Evolutionary conservation across 2,113 vertebrate genomes (phyloP).

Genomic region (Eublepharis macularius): DNA sequence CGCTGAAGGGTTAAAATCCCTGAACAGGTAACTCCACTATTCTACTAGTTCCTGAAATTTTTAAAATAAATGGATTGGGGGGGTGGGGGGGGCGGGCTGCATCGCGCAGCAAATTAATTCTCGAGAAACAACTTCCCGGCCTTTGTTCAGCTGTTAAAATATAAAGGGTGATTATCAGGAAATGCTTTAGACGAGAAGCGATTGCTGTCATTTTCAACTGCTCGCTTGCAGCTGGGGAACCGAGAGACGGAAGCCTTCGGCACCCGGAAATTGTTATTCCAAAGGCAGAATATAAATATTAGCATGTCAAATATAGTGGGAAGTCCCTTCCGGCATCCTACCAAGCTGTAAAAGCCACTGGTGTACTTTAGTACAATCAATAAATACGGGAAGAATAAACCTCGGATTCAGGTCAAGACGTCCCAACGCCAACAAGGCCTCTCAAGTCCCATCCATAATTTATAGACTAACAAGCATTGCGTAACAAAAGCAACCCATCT

Average conservation of each 20-base stretch:
- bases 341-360: not conserved
- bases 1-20: too few relatives aligned
- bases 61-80: too few relatives aligned
- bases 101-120: not conserved
- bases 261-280: not conserved
- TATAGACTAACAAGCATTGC: not conserved
- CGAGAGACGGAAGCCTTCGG: not conserved
- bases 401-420: not conserved
- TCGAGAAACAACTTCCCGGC: not conserved
- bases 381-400: not conserved
- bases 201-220: not conserved
- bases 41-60: not conserved
- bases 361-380: not conserved
- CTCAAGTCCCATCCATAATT: not conserved
- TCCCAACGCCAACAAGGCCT: not conserved
- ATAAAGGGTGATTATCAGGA: not conserved
- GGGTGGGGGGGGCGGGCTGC: not conserved
- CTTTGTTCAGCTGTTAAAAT: not conserved
- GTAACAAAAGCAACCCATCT: not conserved
- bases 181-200: not conserved
- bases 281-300: not conserved
- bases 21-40: not conserved
- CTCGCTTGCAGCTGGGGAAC: not conserved
- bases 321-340: not conserved
- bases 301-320: not conserved